Evolutionary conservation across 2,113 vertebrate genomes (phyloP).

Genomic region (Merops nubicus): DNA sequence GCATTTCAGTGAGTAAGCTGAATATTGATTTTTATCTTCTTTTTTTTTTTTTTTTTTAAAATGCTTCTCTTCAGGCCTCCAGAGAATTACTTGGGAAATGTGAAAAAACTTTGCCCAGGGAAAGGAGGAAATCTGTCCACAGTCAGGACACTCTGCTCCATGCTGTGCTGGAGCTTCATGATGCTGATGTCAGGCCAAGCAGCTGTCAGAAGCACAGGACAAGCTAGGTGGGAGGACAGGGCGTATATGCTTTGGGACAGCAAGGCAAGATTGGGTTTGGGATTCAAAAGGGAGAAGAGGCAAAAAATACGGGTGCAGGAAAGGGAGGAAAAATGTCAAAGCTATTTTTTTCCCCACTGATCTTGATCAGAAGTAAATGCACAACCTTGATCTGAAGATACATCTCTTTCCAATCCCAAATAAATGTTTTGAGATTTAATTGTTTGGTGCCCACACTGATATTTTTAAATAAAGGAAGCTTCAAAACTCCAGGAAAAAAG

Average conservation of each 20-base stretch:
- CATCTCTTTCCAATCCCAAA: background rate
- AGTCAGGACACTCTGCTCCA: background rate
- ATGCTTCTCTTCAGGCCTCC: background rate
- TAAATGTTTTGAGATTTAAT: background rate
- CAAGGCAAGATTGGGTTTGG: background rate
- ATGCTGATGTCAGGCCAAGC: background rate
- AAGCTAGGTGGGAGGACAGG: background rate
- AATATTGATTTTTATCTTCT: background rate
- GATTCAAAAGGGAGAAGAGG: background rate
- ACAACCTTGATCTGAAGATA: background rate
- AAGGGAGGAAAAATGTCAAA: background rate
- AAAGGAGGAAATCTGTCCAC: background rate
- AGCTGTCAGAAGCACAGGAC: background rate
- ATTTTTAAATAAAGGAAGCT: background rate
- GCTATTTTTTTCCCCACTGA: background rate
- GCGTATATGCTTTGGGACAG: rapidly evolving
- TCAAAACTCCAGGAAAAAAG: background rate
- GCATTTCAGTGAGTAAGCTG: background rate
- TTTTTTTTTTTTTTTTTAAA: too few relatives aligned
- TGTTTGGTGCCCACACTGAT: background rate
- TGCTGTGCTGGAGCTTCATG: background rate
- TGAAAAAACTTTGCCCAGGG: rapidly evolving
- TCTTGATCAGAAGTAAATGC: background rate
- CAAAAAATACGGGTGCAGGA: background rate
- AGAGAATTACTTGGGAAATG: background rate